These are phyloP conservation scores for Mimumesa dahlbomi DNA, from an alignment of 2,888 invertebrate genomes.

Conservation along the genomic window DNA sequence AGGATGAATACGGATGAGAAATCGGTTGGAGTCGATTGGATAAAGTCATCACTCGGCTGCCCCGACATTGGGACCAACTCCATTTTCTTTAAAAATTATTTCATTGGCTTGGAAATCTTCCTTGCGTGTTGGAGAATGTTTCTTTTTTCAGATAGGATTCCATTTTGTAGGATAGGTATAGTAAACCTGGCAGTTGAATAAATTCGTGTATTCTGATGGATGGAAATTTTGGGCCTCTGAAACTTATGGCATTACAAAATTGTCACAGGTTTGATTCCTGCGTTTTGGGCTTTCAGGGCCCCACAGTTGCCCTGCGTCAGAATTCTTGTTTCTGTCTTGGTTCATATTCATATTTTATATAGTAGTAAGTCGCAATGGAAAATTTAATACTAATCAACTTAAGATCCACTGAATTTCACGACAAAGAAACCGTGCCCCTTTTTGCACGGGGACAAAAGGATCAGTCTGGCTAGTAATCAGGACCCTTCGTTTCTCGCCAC, in stretches of 20 bases:
- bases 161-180: no score
- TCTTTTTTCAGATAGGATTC: no score
- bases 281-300: no score
- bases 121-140: no score
- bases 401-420: conserved; percentile 10
- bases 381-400: conserved; percentile 28
- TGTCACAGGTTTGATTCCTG: no score
- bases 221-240: no score
- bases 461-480: conserved; percentile 43
- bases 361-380: background rate
- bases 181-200: no score
- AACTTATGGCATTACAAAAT: no score
- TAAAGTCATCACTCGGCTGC: conserved; percentile 74
- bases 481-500: conserved; percentile 51
- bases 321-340: no score
- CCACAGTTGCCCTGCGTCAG: background rate
- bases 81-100: conserved; percentile 59
- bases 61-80: conserved; percentile 44
- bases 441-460: conserved; percentile 48
- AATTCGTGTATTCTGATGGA: no score
- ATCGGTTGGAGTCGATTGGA: conserved; percentile 77
- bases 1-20: conserved; percentile 77
- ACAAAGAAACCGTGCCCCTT: conserved; percentile 14
- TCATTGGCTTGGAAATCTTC: no score
- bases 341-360: no score